Evolutionary conservation across 53 echinoderm and acorn worm species (phyloP).

Genomic region (Patiria pectinifera): DNA sequence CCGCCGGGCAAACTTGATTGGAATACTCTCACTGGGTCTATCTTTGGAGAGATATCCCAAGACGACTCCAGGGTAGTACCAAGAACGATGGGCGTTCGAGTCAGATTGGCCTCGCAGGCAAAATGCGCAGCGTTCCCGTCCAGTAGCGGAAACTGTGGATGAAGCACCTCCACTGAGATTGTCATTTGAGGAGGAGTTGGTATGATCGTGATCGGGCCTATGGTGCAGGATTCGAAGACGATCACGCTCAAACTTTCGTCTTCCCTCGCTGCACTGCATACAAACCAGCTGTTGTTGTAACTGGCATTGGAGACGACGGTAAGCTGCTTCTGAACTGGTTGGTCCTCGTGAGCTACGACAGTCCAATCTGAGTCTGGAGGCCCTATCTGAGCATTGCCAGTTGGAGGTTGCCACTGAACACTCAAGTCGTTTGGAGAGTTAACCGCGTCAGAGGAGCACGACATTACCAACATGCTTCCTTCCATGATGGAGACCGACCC

Average conservation of each 20-base stretch:
- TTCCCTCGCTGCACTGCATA: slow-evolving; percentile 18
- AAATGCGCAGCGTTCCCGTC: slow-evolving; percentile 11
- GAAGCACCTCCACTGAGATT: neutral
- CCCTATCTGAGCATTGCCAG: neutral
- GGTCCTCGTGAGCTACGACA: neutral
- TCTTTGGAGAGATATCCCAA: slow-evolving; percentile 14
- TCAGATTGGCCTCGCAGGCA: slow-evolving; percentile 6
- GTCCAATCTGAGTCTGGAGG: slow-evolving; percentile 1
- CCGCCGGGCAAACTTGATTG: neutral
- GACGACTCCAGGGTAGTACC: neutral
- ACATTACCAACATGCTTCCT: slow-evolving; percentile 6
- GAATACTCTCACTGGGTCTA: slow-evolving; percentile 11
- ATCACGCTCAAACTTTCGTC: neutral
- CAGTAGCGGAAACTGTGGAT: slow-evolving; percentile 15
- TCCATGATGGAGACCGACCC: slow-evolving; percentile 18
- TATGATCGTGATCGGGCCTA: slow-evolving; percentile 33
- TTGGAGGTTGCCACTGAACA: neutral
- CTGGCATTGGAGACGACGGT: neutral
- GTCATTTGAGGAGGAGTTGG: neutral
- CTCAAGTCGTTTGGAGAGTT: slow-evolving; percentile 3
- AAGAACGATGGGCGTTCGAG: neutral
- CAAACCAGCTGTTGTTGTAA: slow-evolving; percentile 44
- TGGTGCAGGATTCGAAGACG: slow-evolving; percentile 4
- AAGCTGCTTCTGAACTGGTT: neutral
- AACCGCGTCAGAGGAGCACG: slow-evolving; percentile 35